A percentile compares a stretch with the other conserved stretches of the same genome.
Conservation (phyloP, 2,113 vertebrate genomes). For the Acanthochromis polyacanthus region DNA sequence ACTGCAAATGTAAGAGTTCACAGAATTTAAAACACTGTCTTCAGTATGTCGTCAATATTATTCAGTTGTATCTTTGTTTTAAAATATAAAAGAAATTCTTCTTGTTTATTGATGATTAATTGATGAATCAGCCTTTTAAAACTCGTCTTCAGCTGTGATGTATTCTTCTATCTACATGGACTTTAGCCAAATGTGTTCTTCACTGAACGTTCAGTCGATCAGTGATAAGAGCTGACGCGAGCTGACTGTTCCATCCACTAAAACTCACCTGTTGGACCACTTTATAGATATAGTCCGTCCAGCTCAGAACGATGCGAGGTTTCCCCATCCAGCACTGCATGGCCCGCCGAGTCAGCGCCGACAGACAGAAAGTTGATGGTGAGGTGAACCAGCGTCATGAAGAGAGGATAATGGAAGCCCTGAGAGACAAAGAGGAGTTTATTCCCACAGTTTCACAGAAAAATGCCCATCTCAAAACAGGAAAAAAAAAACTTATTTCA, state of each 20-base stretch:
- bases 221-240: conserved; percentile 19
- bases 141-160: background rate
- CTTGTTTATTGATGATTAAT: too few species aligned
- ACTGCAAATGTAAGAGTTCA: too few species aligned
- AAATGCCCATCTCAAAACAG: too few species aligned
- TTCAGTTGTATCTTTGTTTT: too few species aligned
- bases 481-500: too few species aligned
- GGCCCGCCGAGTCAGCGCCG: conserved; percentile 82
- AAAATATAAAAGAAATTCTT: too few species aligned
- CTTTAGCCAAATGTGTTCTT: conserved; percentile 28
- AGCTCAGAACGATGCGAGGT: conserved; percentile 86
- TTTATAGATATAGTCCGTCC: conserved; percentile 88
- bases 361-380: conserved; percentile 90
- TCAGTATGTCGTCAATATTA: too few species aligned
- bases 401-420: conserved; percentile 94
- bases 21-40: too few species aligned
- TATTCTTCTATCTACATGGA: conserved; percentile 13
- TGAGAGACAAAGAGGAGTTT: conserved; percentile 51
- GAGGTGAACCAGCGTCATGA: conserved; percentile 93
- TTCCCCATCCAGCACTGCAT: conserved; percentile 86
- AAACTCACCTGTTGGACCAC: conserved; percentile 90
- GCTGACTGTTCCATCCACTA: too few species aligned
- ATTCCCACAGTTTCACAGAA: too few species aligned
- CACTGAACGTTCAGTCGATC: background rate
- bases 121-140: background rate